Conservation (phyloP, 2,888 invertebrate species). For the Rhingia rostrata region DNA sequence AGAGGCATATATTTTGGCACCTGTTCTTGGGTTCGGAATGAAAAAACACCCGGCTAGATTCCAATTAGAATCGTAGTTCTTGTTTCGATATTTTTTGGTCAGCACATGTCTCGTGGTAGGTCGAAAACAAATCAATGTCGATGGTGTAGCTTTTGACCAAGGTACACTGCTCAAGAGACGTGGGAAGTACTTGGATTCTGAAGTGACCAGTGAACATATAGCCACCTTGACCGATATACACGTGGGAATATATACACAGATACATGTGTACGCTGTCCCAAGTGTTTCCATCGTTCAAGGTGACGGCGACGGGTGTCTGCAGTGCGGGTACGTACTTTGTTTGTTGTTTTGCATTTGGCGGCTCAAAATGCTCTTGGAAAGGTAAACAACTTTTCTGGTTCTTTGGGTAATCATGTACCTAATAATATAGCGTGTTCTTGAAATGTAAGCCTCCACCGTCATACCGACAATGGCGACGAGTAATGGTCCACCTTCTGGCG, state of each 20-base stretch:
- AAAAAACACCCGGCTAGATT: background rate
- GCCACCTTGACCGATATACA: slow-evolving; percentile 72
- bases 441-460: slow-evolving; percentile 20
- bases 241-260: slow-evolving; percentile 44
- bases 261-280: slow-evolving; percentile 24
- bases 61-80: slow-evolving; percentile 65
- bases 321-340: background rate
- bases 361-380: slow-evolving; percentile 62
- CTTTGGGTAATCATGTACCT: slow-evolving; percentile 27
- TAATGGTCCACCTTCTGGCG: slow-evolving; percentile 2
- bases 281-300: slow-evolving; percentile 69
- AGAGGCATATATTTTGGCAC: slow-evolving; percentile 23
- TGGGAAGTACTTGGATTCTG: slow-evolving; percentile 63
- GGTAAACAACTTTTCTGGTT: slow-evolving; percentile 69
- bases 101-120: slow-evolving; percentile 39
- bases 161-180: slow-evolving; percentile 48
- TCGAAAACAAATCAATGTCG: slow-evolving; percentile 71
- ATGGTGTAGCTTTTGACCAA: slow-evolving; percentile 52
- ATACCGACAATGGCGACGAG: background rate
- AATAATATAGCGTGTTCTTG: slow-evolving; percentile 54
- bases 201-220: slow-evolving; percentile 29
- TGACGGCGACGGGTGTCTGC: slow-evolving; percentile 58
- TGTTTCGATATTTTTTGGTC: slow-evolving; percentile 29
- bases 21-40: slow-evolving; percentile 23
- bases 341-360: slow-evolving; percentile 25